Evolutionary conservation across 2,888 invertebrate species (phyloP).

Genomic region (Hemaris fuciformis): DNA sequence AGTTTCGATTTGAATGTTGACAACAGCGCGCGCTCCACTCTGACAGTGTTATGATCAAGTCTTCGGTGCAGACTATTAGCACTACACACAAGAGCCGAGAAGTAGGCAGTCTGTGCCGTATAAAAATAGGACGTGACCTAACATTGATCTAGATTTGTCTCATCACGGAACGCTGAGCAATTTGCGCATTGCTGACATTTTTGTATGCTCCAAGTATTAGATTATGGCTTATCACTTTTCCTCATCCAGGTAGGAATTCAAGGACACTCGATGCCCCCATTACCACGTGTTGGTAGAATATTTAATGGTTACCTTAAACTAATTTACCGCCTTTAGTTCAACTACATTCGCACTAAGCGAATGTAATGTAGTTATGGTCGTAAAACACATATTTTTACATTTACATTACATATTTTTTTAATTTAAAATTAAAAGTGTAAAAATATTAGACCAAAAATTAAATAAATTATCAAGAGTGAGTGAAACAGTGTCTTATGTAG

Average conservation of each 20-base stretch:
- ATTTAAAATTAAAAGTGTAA: too few relatives aligned
- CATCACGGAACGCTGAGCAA: conserved; percentile 23
- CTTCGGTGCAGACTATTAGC: neutral
- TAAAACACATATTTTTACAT: too few relatives aligned
- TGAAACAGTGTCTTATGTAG: too few relatives aligned
- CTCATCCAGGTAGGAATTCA: neutral
- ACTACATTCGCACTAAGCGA: too few relatives aligned
- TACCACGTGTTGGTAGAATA: neutral
- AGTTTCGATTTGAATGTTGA: too few relatives aligned
- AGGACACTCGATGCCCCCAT: neutral
- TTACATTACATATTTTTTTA: too few relatives aligned
- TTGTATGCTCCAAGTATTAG: neutral
- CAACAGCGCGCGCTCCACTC: neutral
- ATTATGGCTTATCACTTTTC: neutral
- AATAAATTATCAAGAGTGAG: too few relatives aligned
- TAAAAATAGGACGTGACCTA: conserved; percentile 53
- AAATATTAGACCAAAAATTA: too few relatives aligned
- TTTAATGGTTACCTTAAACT: neutral
- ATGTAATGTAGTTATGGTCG: too few relatives aligned
- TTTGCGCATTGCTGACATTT: conserved; percentile 29
- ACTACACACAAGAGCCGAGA: neutral
- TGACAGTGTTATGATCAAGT: neutral
- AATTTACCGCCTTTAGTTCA: too few relatives aligned
- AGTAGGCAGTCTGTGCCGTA: conserved; percentile 23
- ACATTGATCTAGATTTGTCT: conserved; percentile 50